These are phyloP conservation scores for Tribolium castaneum DNA, from an alignment of 1,140 invertebrate genomes.

Conservation along the genomic window DNA sequence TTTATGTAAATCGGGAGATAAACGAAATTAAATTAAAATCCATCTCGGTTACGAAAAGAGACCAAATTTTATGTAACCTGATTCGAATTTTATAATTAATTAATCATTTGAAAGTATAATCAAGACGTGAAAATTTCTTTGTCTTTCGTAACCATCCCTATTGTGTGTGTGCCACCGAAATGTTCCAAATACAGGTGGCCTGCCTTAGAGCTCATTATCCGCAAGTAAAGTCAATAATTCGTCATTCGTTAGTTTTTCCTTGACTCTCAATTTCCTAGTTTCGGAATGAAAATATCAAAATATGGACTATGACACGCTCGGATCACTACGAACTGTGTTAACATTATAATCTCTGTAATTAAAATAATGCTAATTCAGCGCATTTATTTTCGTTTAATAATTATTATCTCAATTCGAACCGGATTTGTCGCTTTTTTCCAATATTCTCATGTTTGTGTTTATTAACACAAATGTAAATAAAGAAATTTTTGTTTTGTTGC, in stretches of 20 bases:
- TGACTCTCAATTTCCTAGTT: not conserved
- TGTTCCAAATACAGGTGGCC: not conserved
- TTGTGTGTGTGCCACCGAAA: too few relatives aligned
- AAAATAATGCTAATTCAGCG: not conserved
- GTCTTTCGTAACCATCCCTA: not conserved
- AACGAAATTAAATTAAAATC: not conserved
- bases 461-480: not conserved
- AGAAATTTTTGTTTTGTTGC: not conserved
- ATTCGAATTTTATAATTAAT: not conserved
- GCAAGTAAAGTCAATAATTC: not conserved
- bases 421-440: not conserved
- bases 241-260: not conserved
- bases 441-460: not conserved
- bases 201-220: not conserved
- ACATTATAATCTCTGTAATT: not conserved
- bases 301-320: not conserved
- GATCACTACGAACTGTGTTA: not conserved
- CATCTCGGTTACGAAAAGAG: not conserved
- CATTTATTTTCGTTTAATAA: not conserved
- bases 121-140: not conserved
- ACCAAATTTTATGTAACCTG: not conserved
- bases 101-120: slow-evolving; percentile 1
- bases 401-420: not conserved
- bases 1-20: not conserved
- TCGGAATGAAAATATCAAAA: not conserved